These are phyloP conservation scores for Danio aesculapii DNA, from an alignment of 2,797 vertebrate species.

Conservation along the genomic window DNA sequence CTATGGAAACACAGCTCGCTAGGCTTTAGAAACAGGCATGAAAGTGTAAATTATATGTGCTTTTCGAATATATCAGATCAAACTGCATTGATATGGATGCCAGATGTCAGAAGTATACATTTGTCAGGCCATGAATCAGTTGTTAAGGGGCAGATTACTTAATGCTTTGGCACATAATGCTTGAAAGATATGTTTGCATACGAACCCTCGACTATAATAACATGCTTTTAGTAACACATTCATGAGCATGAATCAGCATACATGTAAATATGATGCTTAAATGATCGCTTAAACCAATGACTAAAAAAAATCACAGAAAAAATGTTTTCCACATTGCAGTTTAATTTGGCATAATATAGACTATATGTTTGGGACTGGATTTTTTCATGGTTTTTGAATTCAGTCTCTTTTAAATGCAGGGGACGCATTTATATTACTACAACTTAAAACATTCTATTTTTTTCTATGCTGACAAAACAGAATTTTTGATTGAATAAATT, in stretches of 20 bases:
- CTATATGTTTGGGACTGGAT: too few relatives aligned
- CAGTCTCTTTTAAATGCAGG: too few relatives aligned
- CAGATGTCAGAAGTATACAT: neutral
- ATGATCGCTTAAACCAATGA: too few relatives aligned
- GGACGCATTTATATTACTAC: neutral
- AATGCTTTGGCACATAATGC: neutral
- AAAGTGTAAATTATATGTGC: neutral
- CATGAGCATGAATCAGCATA: too few relatives aligned
- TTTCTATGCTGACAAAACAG: too few relatives aligned
- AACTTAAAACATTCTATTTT: neutral
- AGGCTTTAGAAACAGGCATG: neutral
- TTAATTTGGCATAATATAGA: too few relatives aligned
- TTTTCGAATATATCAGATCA: neutral
- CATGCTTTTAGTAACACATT: neutral
- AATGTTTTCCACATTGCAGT: too few relatives aligned
- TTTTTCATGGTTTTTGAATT: too few relatives aligned
- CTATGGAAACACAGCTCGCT: constrained; percentile 30
- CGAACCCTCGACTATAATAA: neutral
- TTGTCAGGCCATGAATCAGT: neutral
- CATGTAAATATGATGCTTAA: too few relatives aligned
- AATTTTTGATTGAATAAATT: neutral
- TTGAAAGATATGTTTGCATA: neutral
- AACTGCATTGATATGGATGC: neutral
- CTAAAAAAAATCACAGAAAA: too few relatives aligned
- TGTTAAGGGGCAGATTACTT: neutral